Base-by-base conservation (phyloP, 2,113 vertebrate species). In the Cyprinodon tularosa region DNA sequence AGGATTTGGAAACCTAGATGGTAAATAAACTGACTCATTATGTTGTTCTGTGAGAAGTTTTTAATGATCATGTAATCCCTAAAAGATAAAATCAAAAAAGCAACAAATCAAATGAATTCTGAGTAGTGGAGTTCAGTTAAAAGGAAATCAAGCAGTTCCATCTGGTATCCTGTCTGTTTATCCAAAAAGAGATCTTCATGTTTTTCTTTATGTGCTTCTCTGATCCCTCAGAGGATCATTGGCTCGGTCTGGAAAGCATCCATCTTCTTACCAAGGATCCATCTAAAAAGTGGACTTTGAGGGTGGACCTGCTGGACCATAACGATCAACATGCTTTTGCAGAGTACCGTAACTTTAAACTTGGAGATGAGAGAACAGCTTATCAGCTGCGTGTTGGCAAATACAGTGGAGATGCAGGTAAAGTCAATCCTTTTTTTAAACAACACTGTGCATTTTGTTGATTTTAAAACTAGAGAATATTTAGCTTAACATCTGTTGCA, bases 281-380 rank as follows among this genome's bases (percentile, higher is more conserved):
- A 53, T 9, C 2, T 1, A 84, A 57, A 36, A 84, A 11, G 3
- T 90, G 85, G 84, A 79, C 12, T 8, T 3, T 93, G 75, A 79
- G 88, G 20, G 91, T 94, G 2, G 91, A 93, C 62, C 71, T 94
- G 60, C 91, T 86, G 88, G 93, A 93, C 68, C 90, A 92, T 15
- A 82, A 91, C 44, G 79, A 72, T 0, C 29, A 74, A 71, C 8
- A 59, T 40, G 90, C 72, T 15, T 90, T 63, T 4, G 92, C 93
- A 0, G 62, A 86, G 69, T 94, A 94, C 80, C 44, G 36, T 0
- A 36, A 91, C 72, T 94, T 94, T 37, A 64, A 38, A 40, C n/a
- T 94, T 53, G 91, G 83, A 38, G 62, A 12, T 17, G 83, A 84
- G 48, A 67, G 14, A 11, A 2, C 53, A 0, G 76, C 66, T n/a